Percentiles rank a stretch among this genome's conserved stretches.
phyloP scores from a whole-genome alignment of 2,888 invertebrate species.

The Loripinus fragilis region DNA sequence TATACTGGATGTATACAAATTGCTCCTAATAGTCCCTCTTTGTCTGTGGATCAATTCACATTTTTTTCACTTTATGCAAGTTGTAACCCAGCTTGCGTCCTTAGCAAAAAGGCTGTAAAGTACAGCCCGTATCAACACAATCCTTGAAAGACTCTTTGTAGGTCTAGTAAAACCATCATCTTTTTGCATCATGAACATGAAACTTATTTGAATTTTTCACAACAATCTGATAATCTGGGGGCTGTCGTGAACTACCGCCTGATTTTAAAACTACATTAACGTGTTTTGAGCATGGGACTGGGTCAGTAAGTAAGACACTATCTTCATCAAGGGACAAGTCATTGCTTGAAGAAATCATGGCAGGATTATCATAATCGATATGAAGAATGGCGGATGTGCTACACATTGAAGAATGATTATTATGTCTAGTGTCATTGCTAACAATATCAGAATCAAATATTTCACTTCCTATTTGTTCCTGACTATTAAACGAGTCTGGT shows the following conservation, averaged over 20 bases:
- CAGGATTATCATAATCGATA: constrained; percentile 1
- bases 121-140: too few species aligned
- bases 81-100: too few species aligned
- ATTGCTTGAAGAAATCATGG: background rate
- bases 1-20: too few species aligned
- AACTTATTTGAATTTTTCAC: background rate
- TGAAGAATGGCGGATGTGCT: constrained; percentile 4
- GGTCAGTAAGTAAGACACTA: background rate
- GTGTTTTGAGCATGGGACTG: too few species aligned
- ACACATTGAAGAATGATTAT: background rate
- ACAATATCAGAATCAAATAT: background rate
- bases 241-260: background rate
- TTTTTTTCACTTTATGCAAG: too few species aligned
- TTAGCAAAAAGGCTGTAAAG: too few species aligned
- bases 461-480: constrained; percentile 2
- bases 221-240: constrained; percentile 1
- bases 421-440: background rate
- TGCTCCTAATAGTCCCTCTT: too few species aligned
- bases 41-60: too few species aligned
- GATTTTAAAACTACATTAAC: background rate
- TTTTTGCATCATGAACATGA: background rate
- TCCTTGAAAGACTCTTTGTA: too few species aligned
- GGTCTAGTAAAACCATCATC: too few species aligned
- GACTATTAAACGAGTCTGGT: constrained; percentile 2
- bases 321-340: background rate